Evolutionary conservation across 1,140 invertebrate genomes (phyloP).

Genomic region (Drosophila nikananu): DNA sequence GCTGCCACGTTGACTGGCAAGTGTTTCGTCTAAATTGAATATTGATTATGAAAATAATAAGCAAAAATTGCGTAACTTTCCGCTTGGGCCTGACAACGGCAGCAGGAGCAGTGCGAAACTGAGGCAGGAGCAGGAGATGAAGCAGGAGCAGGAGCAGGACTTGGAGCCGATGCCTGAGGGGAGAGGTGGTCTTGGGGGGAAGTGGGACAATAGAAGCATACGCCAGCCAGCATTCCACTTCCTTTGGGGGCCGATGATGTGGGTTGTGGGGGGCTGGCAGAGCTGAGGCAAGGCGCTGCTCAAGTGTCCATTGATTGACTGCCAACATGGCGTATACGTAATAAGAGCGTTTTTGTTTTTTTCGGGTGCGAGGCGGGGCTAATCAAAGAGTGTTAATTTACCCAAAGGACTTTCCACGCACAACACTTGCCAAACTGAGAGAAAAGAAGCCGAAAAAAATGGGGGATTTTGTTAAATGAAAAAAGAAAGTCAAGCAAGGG

Average conservation of each 20-base stretch:
- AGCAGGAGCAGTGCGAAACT: constrained; percentile 3
- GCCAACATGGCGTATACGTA: constrained; percentile 81
- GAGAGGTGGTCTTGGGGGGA: neutral
- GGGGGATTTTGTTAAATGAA: neutral
- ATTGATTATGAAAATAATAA: constrained; percentile 84
- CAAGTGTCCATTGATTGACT: constrained; percentile 82
- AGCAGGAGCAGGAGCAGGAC: neutral
- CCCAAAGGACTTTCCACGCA: constrained; percentile 71
- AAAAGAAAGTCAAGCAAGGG: neutral
- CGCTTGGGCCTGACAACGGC: constrained; percentile 73
- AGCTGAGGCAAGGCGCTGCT: constrained; percentile 49
- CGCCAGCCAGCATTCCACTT: constrained; percentile 44
- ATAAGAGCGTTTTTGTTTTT: constrained; percentile 67
- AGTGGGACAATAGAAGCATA: constrained; percentile 26
- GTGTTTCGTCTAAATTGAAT: constrained; percentile 81
- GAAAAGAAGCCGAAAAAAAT: neutral
- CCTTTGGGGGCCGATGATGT: constrained; percentile 5
- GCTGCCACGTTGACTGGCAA: constrained; percentile 64
- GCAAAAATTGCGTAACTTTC: constrained; percentile 82
- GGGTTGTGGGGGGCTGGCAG: neutral
- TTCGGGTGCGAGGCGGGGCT: constrained; percentile 32
- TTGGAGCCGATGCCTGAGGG: neutral
- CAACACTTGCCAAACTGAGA: constrained; percentile 22
- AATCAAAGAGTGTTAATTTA: constrained; percentile 83
- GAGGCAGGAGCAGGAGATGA: neutral